phyloP scores from a whole-genome alignment of 1,140 invertebrate species.

The Drosophila tristis region DNA sequence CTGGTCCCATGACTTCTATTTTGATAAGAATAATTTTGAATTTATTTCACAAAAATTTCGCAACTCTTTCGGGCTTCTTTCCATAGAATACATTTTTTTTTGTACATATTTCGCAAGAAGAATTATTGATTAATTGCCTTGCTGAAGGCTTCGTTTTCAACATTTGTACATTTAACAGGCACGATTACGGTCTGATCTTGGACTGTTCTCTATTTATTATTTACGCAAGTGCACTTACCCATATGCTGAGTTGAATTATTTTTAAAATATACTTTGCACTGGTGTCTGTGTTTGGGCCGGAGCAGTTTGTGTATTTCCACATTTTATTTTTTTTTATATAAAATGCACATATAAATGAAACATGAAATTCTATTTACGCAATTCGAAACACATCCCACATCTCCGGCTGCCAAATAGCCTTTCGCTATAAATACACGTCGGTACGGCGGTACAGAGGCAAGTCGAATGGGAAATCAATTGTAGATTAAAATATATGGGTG shows the following conservation, averaged over 20 bases:
- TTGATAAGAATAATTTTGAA: slow-evolving; percentile 25
- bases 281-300: slow-evolving; percentile 19
- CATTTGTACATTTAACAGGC: slow-evolving; percentile 51
- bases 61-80: slow-evolving; percentile 7
- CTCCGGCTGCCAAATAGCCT: slow-evolving; percentile 30
- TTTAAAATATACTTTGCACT: slow-evolving; percentile 18
- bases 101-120: not conserved
- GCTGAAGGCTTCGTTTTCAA: slow-evolving; percentile 30
- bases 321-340: slow-evolving; percentile 58
- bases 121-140: slow-evolving; percentile 41
- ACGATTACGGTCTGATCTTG: slow-evolving; percentile 46
- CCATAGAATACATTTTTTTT: not conserved
- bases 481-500: slow-evolving; percentile 32
- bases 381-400: slow-evolving; percentile 18
- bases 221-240: slow-evolving; percentile 72
- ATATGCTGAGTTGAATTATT: slow-evolving; percentile 39
- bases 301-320: slow-evolving; percentile 13
- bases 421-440: slow-evolving; percentile 28
- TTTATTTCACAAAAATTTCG: slow-evolving; percentile 8
- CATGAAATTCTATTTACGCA: slow-evolving; percentile 57
- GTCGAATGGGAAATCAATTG: slow-evolving; percentile 38
- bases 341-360: slow-evolving; percentile 54
- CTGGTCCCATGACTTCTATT: not conserved
- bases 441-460: not conserved
- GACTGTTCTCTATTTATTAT: slow-evolving; percentile 56